A percentile compares a stretch with the other conserved stretches of the same genome.
Conservation (phyloP, 2,113 vertebrate genomes). For the Pluvianellus socialis region DNA sequence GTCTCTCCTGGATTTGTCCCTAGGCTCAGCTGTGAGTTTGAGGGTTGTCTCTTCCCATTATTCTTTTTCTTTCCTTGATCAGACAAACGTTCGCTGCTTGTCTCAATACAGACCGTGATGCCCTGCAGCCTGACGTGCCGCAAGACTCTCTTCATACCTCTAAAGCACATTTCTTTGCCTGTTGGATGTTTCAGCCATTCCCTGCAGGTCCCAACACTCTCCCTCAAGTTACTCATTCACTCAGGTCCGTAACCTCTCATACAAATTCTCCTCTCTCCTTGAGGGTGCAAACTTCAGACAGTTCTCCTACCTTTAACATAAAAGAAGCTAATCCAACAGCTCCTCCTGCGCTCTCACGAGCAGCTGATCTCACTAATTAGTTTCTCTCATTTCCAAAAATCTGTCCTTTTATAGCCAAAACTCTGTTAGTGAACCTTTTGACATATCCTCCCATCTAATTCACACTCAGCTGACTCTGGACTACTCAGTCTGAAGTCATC, state of each 20-base stretch:
- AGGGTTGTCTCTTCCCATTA: neutral
- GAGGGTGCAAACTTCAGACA: slow-evolving; percentile 22
- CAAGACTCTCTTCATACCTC: neutral
- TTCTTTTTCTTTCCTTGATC: neutral
- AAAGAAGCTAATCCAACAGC: slow-evolving; percentile 43
- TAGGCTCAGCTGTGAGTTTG: neutral
- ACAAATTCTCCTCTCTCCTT: neutral
- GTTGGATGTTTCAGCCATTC: neutral
- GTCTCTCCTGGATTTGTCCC: neutral
- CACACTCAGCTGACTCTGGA: neutral
- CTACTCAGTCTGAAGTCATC: neutral
- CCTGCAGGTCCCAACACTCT: neutral
- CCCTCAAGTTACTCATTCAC: neutral
- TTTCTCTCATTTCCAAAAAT: slow-evolving; percentile 26
- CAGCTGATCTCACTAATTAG: slow-evolving; percentile 22
- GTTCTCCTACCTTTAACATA: neutral
- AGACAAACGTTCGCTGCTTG: neutral
- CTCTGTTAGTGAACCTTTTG: neutral
- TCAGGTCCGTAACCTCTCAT: neutral
- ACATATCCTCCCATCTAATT: neutral
- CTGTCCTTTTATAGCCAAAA: neutral
- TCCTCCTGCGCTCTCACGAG: neutral
- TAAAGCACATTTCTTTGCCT: neutral
- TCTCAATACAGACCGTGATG: neutral
- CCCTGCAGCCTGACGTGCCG: neutral